Conservation (phyloP, 2,113 vertebrate species). For the Polyodon spathula region DNA sequence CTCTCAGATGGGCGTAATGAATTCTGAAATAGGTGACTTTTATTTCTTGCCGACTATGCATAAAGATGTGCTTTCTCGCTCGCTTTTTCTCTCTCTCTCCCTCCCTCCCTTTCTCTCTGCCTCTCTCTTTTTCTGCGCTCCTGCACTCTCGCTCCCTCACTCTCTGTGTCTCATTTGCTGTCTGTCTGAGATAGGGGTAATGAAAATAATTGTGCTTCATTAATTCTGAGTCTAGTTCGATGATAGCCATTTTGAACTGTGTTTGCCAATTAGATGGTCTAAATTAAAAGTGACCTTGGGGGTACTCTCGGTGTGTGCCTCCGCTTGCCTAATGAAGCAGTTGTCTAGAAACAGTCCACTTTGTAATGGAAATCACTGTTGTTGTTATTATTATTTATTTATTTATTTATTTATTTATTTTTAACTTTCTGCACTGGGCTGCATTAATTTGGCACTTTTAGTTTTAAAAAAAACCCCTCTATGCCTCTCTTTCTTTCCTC, state of each 20-base stretch:
- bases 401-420: slow-evolving; percentile 44
- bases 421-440: slow-evolving; percentile 30
- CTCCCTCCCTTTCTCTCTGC: slow-evolving; percentile 19
- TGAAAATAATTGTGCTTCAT: slow-evolving; percentile 98
- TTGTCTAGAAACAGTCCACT: slow-evolving; percentile 72
- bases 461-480: slow-evolving; percentile 17
- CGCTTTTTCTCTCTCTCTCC: slow-evolving; percentile 45
- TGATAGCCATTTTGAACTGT: slow-evolving; percentile 95
- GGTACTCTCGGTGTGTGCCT: slow-evolving; percentile 75
- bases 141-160: slow-evolving; percentile 30
- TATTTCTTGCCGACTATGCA: slow-evolving; percentile 56
- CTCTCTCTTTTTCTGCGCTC: slow-evolving; percentile 42
- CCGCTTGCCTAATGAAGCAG: slow-evolving; percentile 80
- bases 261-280: slow-evolving; percentile 96
- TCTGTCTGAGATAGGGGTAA: slow-evolving; percentile 81
- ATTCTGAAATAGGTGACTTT: slow-evolving; percentile 61
- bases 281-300: slow-evolving; percentile 99
- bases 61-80: slow-evolving; percentile 50
- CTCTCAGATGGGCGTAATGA: slow-evolving; percentile 48
- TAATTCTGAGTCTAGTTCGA: slow-evolving; percentile 88
- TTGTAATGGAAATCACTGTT: slow-evolving; percentile 71
- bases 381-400: slow-evolving; percentile 43
- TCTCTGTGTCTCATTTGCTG: slow-evolving; percentile 63
- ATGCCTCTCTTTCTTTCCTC: slow-evolving; percentile 18
- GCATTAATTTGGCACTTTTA: slow-evolving; percentile 34